These are phyloP conservation scores for Lydus trimaculatus DNA, from an alignment of 2,888 invertebrate genomes.

Conservation along the genomic window DNA sequence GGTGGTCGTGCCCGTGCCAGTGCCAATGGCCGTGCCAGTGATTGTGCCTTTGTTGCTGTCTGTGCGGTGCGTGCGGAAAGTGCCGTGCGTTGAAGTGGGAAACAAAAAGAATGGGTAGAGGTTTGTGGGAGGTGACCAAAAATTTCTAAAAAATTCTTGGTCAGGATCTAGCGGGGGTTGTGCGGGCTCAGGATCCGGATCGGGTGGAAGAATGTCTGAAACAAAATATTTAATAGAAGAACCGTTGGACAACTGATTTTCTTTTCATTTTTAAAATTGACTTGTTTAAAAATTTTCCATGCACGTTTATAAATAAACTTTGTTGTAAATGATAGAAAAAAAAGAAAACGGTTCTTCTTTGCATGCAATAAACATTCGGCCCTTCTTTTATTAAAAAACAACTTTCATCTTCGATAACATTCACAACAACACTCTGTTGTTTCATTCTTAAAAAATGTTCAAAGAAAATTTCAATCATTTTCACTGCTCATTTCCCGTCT, in stretches of 20 bases:
- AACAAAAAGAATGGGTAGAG: constrained; percentile 69
- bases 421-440: background rate
- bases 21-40: constrained; percentile 54
- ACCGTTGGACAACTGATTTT: constrained; percentile 15
- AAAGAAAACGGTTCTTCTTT: constrained; percentile 5
- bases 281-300: background rate
- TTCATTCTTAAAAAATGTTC: background rate
- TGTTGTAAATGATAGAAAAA: background rate
- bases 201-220: constrained; percentile 67
- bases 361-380: background rate
- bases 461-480: background rate
- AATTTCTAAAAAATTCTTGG: constrained; percentile 65
- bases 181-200: constrained; percentile 67
- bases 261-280: background rate
- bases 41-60: constrained; percentile 49
- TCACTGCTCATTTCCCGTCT: background rate
- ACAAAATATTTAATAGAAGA: constrained; percentile 56
- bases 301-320: background rate
- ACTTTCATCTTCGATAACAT: background rate
- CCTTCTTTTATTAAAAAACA: background rate
- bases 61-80: constrained; percentile 57
- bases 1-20: constrained; percentile 54
- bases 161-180: constrained; percentile 64
- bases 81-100: constrained; percentile 62
- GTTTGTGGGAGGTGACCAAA: constrained; percentile 65